Evolutionary conservation across 2,888 invertebrate genomes (phyloP), one percentile per base, ranked within the genome.

Genomic region (Endotricha flammealis): DNA sequence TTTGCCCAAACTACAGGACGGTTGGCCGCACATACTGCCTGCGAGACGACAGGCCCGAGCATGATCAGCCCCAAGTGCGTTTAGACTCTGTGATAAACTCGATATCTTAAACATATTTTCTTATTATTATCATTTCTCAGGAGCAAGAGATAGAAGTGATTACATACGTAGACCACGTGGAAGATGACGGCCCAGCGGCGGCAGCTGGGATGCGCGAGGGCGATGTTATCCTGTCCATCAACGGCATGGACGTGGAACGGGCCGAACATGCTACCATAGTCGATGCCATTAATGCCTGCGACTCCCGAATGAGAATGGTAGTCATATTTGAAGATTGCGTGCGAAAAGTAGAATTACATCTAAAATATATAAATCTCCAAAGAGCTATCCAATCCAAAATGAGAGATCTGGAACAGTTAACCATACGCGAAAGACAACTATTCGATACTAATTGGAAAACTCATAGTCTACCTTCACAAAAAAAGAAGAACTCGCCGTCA

Each of bases 281-380:
- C n/a, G 91, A 91, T 57, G 95, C 95, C 62, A 97, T 98, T 51
- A 95, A 95, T 77, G 90, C 91, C 64, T 95, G 96, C 82, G 95
- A 95, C 64, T 88, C 93, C 12, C 90, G 95, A 47, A 95, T 98
- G 94, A 90, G 98, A 35, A 95, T 98, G 93, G 97, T 98, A 13
- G 98, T 98, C 8, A 90, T 98, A 22, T 98, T 97, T 69, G 98
- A 98, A 85, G 97, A 98, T 71, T 97, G 98, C 63, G 97, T 97
- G 1, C 90, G 95, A 42, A 98, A 98, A 89, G 86, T 97, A 23
- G 96, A 97, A 62, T 89, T 98, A 0, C 96, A 98, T 70, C 95
- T 97, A 89, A 91, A 97, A 42, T 96, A 95, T 64, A 95, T 98
- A 48, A 95, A 95, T 62, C 87, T 98, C 16, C 96, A 96, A 78